phyloP scores from a whole-genome alignment of 2,888 invertebrate species.

The Nemapogon koenigi region DNA sequence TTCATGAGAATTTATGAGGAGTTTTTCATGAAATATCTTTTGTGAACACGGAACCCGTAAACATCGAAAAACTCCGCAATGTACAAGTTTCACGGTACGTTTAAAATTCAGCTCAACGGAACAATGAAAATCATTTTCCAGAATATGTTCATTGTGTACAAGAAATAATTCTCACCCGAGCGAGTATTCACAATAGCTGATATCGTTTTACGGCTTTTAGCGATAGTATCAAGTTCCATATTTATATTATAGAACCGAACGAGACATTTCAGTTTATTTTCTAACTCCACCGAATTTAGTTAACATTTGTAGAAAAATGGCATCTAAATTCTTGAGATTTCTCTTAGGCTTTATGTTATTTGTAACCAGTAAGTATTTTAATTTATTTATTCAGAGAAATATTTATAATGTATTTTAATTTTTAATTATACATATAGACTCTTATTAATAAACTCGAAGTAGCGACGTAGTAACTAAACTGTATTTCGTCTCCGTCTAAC shows the following conservation, averaged over 20 bases:
- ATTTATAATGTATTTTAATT: no score
- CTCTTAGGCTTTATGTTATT: no score
- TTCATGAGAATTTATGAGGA: not conserved
- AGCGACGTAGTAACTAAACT: no score
- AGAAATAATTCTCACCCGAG: constrained; percentile 39
- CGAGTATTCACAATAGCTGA: constrained; percentile 40
- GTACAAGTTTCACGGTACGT: constrained; percentile 5
- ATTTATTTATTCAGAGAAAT: no score
- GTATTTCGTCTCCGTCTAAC: no score
- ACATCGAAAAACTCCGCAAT: not conserved
- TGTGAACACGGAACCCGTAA: not conserved
- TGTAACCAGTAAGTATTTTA: no score
- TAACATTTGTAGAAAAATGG: no score
- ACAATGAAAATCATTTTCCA: constrained; percentile 39
- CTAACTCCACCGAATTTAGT: no score
- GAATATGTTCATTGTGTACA: constrained; percentile 41
- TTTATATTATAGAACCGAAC: constrained; percentile 3
- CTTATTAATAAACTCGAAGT: no score
- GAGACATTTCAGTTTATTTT: constrained; percentile 2
- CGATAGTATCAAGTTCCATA: constrained; percentile 23
- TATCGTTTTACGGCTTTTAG: constrained; percentile 36
- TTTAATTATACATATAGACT: no score
- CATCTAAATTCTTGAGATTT: no score
- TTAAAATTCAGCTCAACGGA: constrained; percentile 17
- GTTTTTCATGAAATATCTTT: not conserved